Evolutionary conservation across 2,113 vertebrate genomes (phyloP).

Genomic region (Rhynchopsitta pachyrhyncha): DNA sequence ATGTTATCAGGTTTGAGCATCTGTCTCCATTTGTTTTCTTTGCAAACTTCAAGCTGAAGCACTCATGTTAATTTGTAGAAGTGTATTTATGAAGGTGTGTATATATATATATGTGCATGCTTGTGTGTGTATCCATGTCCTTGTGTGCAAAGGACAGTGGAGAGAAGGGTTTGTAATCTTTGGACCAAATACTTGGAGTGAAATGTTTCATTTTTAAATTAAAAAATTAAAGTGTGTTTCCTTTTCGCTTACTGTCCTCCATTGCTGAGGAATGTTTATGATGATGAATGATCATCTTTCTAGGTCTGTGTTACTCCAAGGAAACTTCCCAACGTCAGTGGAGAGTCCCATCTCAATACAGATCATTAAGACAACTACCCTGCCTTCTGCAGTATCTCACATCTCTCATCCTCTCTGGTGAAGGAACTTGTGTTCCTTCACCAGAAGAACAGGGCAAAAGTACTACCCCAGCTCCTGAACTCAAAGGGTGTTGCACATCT

Average conservation of each 20-base stretch:
- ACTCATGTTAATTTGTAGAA: background rate
- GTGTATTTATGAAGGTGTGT: background rate
- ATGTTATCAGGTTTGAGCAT: background rate
- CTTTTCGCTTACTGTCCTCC: background rate
- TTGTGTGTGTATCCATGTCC: background rate
- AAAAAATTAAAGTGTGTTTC: background rate
- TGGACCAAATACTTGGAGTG: background rate
- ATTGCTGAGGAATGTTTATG: background rate
- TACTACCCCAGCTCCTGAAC: background rate
- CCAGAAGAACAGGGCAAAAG: background rate
- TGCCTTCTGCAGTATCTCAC: background rate
- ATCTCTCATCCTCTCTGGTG: background rate
- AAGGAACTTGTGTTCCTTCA: background rate
- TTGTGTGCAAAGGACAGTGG: background rate
- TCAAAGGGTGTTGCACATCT: background rate
- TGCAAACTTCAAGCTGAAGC: background rate
- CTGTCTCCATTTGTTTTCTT: background rate
- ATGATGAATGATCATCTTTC: background rate
- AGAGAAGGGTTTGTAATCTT: background rate
- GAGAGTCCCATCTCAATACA: background rate
- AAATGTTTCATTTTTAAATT: background rate
- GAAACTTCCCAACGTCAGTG: background rate
- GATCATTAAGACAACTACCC: background rate
- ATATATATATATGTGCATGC: background rate
- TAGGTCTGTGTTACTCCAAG: background rate